phyloP scores from a whole-genome alignment of 2,113 vertebrate genomes.

The Petromus typicus region DNA sequence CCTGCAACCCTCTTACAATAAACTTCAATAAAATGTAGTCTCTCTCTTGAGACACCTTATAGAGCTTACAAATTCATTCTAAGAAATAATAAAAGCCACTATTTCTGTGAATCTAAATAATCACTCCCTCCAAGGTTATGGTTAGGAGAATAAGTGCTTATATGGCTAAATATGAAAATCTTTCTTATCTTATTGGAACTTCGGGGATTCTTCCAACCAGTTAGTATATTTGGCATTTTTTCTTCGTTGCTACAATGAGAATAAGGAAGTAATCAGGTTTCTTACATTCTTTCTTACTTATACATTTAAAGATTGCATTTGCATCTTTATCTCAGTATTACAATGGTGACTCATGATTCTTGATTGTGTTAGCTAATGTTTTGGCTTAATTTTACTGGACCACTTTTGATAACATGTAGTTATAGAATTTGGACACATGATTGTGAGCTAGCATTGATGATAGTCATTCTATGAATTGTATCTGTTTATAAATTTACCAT shows the following conservation, averaged over 20 bases:
- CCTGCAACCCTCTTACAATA: not conserved
- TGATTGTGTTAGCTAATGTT: not conserved
- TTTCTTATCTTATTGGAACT: not conserved
- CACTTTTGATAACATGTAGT: not conserved
- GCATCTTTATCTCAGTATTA: not conserved
- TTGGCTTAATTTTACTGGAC: not conserved
- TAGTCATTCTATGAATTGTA: not conserved
- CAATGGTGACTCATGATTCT: not conserved
- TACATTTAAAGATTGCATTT: constrained; percentile 13
- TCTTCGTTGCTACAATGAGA: not conserved
- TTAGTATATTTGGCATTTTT: not conserved
- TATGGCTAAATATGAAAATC: not conserved
- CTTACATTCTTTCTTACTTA: not conserved
- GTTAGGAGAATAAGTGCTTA: not conserved
- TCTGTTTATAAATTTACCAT: not conserved
- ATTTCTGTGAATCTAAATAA: not conserved
- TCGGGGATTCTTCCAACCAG: not conserved
- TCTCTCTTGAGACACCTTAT: constrained; percentile 23
- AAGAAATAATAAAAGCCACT: not conserved
- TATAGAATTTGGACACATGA: not conserved
- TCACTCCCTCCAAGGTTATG: not conserved
- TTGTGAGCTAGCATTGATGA: not conserved
- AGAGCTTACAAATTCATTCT: constrained; percentile 32
- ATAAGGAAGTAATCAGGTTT: not conserved
- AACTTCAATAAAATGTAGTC: not conserved